Base-by-base conservation (phyloP, 2,888 invertebrate genomes). In the Metellina segmentata region DNA sequence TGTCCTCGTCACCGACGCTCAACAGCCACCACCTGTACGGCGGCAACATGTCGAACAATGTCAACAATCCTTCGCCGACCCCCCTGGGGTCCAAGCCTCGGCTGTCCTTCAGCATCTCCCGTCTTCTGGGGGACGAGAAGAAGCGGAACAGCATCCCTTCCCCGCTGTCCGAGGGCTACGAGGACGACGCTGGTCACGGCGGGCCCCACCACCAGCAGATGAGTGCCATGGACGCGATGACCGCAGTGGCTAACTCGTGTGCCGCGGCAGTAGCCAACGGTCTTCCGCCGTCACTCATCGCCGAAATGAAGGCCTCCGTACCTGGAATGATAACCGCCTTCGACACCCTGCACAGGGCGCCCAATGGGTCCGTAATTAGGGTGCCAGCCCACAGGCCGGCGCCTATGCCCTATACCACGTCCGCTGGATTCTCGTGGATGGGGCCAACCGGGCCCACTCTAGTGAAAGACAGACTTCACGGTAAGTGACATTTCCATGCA, bases 381-480 rank as follows among this genome's bases (percentile, higher is more conserved):
- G 95, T 95, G 86, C 95, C 95, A 52, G 95, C 95, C 82, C 98
- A 98, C 94, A 95, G 97, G 94, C 96, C 98, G 34, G 95, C 96
- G 93, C 94, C 96, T 94, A 85, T 93, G 91, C 86, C 93, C 71
- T 93, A 93, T 48, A 91, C 90, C 53, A 82, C 90, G 8, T 74
- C 92, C 7, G 85, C 92, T 13, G 85, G 82, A n/a, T 93, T 93
- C 78, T 92, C 93, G 7, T 93, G 93, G 93, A 93, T 93, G 93
- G 92, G 90, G 11, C 93, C 92, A 8, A 90, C 92, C 2, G 89
- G 92, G 13, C 86, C 90, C 11, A 85, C 93, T 34, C 97, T 97
- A 94, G 97, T 97, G 94, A 97, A 97, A 95, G 97, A 97, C 95
- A 96, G 97, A 95, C 95, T 97, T 94, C 97, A 97, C 95, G 97